Base-by-base conservation (phyloP, 1,140 invertebrate species). In the Trialeurodes vaporariorum region DNA sequence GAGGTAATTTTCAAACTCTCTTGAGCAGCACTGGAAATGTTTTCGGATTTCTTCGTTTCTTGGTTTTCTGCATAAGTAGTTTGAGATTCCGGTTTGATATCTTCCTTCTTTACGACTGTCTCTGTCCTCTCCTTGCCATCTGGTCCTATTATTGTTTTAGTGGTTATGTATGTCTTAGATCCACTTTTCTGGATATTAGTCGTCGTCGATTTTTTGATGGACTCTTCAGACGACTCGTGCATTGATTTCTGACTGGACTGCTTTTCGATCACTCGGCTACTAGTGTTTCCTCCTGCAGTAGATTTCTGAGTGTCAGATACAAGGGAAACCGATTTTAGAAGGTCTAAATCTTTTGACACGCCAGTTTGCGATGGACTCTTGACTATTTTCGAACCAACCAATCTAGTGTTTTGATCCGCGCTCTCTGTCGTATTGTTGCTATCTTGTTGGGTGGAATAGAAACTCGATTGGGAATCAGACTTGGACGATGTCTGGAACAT, bases 301-400 rank as follows among this genome's bases (percentile, higher is more conserved):
- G 34, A 9, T 17, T 9, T 9, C 34, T 49, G 34, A 49, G 5
- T 49, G 34, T 49, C 34, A 49, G 34, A 49, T 17, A 49, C 34
- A 9, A 9, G 5, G 34, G 34, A 49, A 49, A 9, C 17, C 5
- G 34, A 49, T 17, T 49, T 5, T 17, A 49, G 17, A n/a, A n/a
- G n/a, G 5, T 49, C 5, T 9, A 17, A 49, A 17, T 49, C 34
- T 49, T 49, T 49, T 49, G 34, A 49, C n/a, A n/a, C n/a, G n/a
- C n/a, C n/a, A n/a, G n/a, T n/a, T n/a, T n/a, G n/a, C n/a, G n/a
- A n/a, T 17, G 34, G 34, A 9, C 5, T 49, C 25, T 68, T 59
- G 0, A 61, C 65, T 24, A 64, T 17, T 27, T 68, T 67, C 27
- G 21, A 34, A 24, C 67, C 67, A 9, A 63, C 67, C 58, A 63